These are phyloP conservation scores for Rhinichthys osculus DNA, from an alignment of 2,797 vertebrate genomes.

Conservation along the genomic window DNA sequence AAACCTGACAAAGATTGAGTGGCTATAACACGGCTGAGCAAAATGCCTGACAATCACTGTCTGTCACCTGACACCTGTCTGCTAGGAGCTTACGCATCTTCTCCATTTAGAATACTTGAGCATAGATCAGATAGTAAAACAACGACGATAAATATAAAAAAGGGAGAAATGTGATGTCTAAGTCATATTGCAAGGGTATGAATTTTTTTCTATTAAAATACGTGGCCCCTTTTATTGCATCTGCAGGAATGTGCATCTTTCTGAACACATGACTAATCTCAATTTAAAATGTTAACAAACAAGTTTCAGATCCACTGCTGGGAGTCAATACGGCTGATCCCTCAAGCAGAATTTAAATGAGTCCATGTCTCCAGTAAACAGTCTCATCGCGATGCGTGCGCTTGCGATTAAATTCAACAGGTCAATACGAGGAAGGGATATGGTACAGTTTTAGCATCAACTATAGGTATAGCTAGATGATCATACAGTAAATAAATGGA, in stretches of 20 bases:
- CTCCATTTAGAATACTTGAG: conserved; percentile 17
- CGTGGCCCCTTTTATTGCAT: conserved; percentile 47
- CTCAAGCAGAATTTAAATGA: conserved; percentile 78
- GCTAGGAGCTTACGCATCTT: conserved; percentile 52
- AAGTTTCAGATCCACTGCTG: conserved; percentile 79
- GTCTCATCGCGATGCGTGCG: conserved; percentile 74
- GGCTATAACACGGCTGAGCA: conserved; percentile 68
- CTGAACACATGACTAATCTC: conserved; percentile 75
- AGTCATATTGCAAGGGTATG: neutral
- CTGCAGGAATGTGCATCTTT: conserved; percentile 65
- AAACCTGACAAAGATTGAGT: conserved; percentile 79
- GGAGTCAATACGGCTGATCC: conserved; percentile 75
- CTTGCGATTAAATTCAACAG: conserved; percentile 78
- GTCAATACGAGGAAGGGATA: conserved; percentile 75
- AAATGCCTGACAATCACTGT: conserved; percentile 75
- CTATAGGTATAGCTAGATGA: conserved; percentile 1
- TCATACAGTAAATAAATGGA: conserved; percentile 70
- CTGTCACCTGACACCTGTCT: conserved; percentile 74
- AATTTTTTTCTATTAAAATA: conserved; percentile 7
- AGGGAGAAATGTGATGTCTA: neutral
- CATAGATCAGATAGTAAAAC: neutral
- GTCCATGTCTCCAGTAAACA: conserved; percentile 65
- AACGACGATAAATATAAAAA: neutral
- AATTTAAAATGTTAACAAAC: conserved; percentile 84
- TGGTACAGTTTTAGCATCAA: conserved; percentile 43